A percentile compares a stretch with the other conserved stretches of the same genome.
phyloP scores from a whole-genome alignment of 1,140 invertebrate species.

The Brachionus calyciflorus region DNA sequence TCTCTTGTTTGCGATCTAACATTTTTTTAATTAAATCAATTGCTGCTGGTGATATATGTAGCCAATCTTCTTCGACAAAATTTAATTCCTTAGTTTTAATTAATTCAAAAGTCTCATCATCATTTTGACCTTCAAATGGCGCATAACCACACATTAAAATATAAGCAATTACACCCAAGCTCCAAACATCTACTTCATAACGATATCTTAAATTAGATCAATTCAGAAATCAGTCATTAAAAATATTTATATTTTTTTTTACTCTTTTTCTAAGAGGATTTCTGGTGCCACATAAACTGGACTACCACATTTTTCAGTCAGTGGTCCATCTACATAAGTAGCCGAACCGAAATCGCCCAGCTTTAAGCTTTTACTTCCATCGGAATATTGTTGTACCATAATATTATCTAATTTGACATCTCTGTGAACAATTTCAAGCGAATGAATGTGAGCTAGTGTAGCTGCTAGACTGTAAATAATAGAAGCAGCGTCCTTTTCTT shows the following conservation, averaged over 20 bases:
- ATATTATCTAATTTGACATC: conserved; percentile 63
- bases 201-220: conserved; percentile 49
- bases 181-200: conserved; percentile 51
- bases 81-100: background rate
- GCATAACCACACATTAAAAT: conserved; percentile 51
- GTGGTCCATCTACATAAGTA: background rate
- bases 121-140: conserved; percentile 47
- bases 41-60: background rate
- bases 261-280: background rate
- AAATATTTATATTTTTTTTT: conserved; percentile 48
- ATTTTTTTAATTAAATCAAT: conserved; percentile 28
- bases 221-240: conserved; percentile 36
- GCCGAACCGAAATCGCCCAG: conserved; percentile 63
- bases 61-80: background rate
- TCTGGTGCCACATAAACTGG: conserved; percentile 35
- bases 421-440: conserved; percentile 59
- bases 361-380: conserved; percentile 57
- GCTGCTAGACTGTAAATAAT: conserved; percentile 58
- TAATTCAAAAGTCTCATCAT: conserved; percentile 31
- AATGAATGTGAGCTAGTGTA: conserved; percentile 61
- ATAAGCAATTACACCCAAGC: conserved; percentile 50
- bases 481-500: conserved; percentile 57
- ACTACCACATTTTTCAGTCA: conserved; percentile 43
- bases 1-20: conserved; percentile 31
- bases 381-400: conserved; percentile 48